Base-by-base conservation (phyloP, 1,140 invertebrate genomes). In the Heliconius congener region DNA sequence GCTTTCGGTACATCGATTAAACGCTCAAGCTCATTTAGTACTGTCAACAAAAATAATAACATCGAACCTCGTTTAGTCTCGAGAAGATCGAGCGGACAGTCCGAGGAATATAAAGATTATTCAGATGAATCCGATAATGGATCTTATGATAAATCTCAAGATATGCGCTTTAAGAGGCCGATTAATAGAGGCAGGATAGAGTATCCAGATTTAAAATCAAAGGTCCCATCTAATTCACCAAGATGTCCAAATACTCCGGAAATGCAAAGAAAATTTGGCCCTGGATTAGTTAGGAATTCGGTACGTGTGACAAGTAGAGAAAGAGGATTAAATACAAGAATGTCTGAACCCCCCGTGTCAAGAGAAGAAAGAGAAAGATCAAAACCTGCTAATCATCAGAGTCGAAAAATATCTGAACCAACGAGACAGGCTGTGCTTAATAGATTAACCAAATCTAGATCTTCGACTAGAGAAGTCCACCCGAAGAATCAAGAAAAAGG, bases 171-270 rank as follows among this genome's bases (percentile, higher is more conserved):
- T 71, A 95, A 94, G 71, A 86, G 91, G 70, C 87, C 87, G 4
- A 77, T 86, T 3, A 81, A 89, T 30, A 87, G 92, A 81, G 88
- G 90, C 3, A 87, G 93, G 76, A 82, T 94, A 34, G 91, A 94
- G 79, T 94, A 90, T 11, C 91, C 90, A 2, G 92, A 94, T 83
- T 83, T 92, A 37, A 94, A 93, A 82, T 90, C 89, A 11, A 83
- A 90, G 6, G 92, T 87, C 3, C 91, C 91, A 0, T 87, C 90
- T 0, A 94, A 93, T 83, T 95, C 94, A 0, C 93, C 94, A 0
- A 85, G 91, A 82, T 95, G 94, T 85, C 94, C 94, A 6, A 94
- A 94, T 27, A 95, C 94, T 0, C 94, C 94, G 3, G 94, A 95
- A 80, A 92, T 93, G 93, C 91, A 91, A 42, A 87, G 94, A 81